Percentiles rank a stretch among this genome's conserved stretches.
Conservation (phyloP, 2,888 invertebrate genomes). For the Petrolisthes cinctipes region DNA sequence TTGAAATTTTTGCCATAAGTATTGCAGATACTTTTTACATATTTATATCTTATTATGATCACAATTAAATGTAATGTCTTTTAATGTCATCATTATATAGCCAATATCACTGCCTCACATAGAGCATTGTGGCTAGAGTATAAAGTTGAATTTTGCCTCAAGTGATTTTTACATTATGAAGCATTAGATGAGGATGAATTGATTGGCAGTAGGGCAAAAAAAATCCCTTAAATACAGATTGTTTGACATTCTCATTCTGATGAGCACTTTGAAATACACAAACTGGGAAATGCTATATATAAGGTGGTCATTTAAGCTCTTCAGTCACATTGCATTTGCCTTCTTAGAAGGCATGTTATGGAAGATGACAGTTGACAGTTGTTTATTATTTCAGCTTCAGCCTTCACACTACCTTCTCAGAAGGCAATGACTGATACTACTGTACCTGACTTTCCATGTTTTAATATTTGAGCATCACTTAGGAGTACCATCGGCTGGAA, state of each 20-base stretch:
- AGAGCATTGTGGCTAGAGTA: conserved; percentile 17
- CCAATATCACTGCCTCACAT: conserved; percentile 19
- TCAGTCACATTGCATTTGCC: conserved; percentile 37
- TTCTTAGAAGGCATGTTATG: conserved; percentile 38
- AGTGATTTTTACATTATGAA: not conserved
- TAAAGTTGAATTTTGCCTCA: not conserved
- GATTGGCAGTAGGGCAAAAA: conserved; percentile 37
- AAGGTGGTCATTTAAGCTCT: conserved; percentile 36
- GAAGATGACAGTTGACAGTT: conserved; percentile 33
- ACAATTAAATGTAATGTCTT: not conserved
- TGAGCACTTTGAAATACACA: conserved; percentile 23
- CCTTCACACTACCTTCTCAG: conserved; percentile 52
- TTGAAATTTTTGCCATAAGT: conserved; percentile 25
- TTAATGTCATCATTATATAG: not conserved
- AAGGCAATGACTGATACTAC: conserved; percentile 47
- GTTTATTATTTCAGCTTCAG: conserved; percentile 37
- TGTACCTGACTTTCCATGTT: conserved; percentile 47
- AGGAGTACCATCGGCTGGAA: conserved; percentile 41
- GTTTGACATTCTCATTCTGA: conserved; percentile 10
- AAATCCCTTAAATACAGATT: conserved; percentile 20
- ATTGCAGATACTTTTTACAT: conserved; percentile 14
- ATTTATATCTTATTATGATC: no score
- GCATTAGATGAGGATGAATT: conserved; percentile 23
- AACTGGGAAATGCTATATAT: conserved; percentile 32
- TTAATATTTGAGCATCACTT: conserved; percentile 48